Base-by-base conservation (phyloP, 2,113 vertebrate species). In the Thunnus maccoyii region DNA sequence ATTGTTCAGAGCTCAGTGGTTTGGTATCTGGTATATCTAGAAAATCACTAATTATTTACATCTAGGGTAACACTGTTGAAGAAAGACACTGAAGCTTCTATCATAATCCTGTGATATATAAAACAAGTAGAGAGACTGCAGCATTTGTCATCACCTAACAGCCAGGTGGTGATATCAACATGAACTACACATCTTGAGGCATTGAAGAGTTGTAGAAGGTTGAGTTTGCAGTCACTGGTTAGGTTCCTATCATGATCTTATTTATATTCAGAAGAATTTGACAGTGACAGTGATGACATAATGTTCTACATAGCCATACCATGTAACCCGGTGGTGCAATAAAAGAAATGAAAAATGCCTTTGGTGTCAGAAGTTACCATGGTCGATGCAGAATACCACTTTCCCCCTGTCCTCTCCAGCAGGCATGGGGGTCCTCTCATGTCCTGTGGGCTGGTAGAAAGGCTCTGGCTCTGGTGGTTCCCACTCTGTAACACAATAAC, bases 381-480 rank as follows among this genome's bases (percentile, higher is more conserved):
- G 82, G 55, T 94, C 92, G 73, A 90, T 93, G 30, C 93, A 91
- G 91, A 95, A 99, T 5, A 98, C 95, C 0, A 96, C 3, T 0
- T 88, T 95, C 78, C 96, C 96, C 75, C 44, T 94, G 60, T 95
- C 92, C n/a, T 96, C 91, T 14, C 80, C 12, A 0, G 71, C 64
- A 68, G 90, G 15, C 62, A 90, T 63, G 0, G 93, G 95, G 5
- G 83, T n/a, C 41, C 52, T 77, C 86, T 97, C 94, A 0, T 64
- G 72, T 30, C 93, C 95, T 0, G 75, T 92, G 67, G 89, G 84
- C 66, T 96, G 93, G 87, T 97, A 97, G 90, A 99, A 97, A 7
- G 93, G 91, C 88, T 99, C 98, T 0, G 95, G 96, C 20, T 96
- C 71, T 14, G 95, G 87, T 14, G 97, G 97, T 0, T 95, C 92